Base-by-base conservation (phyloP, 2,113 vertebrate species). In the Dromas ardeola region DNA sequence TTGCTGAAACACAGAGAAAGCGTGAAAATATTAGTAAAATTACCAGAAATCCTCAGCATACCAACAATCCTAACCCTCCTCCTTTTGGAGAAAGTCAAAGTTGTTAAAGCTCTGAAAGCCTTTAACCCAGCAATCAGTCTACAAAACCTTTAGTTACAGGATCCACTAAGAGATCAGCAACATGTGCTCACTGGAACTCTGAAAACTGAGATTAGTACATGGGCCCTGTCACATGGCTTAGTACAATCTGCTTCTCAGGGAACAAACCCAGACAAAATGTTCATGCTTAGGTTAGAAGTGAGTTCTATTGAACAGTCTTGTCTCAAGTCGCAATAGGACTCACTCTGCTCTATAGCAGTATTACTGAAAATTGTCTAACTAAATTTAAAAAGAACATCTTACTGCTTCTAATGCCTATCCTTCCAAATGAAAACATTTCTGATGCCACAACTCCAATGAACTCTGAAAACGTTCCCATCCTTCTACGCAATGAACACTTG, bases 21-120 rank as follows among this genome's bases (percentile, higher is more conserved):
- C 2, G 2, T 52, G 22, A 50, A 86, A 58, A 29, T 3, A 53
- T 0, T 0, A 47, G 8, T 43, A 29, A 71, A 74, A 65, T 30
- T 4, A 55, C 17, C 50, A 79, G 13, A 14, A 5, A 10, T 20
- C 32, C 65, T 63, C 26, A 55, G 43, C 6, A 21, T 2, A 72
- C 3, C 13, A 65, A 43, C 14, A 34, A 34, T 20, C 50, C 15
- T 27, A 59, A 40, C 25, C 40, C 25, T 58, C 15, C 19, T 69
- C 20, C 26, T 88, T 78, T 11, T 38, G 22, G 47, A 70, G 13
- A 1, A 61, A 8, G 6, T 17, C 2, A 1, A 63, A 42, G 40
- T 19, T 5, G 5, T 70, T 25, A n/a, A 17, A 91, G n/a, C 11
- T 65, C 61, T 56, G 34, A 61, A 76, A 91, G n/a, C 61, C n/a